Percentiles rank a stretch among this genome's conserved stretches.
Conservation (phyloP, 2,888 invertebrate species). For the Steinernema scapterisci region DNA sequence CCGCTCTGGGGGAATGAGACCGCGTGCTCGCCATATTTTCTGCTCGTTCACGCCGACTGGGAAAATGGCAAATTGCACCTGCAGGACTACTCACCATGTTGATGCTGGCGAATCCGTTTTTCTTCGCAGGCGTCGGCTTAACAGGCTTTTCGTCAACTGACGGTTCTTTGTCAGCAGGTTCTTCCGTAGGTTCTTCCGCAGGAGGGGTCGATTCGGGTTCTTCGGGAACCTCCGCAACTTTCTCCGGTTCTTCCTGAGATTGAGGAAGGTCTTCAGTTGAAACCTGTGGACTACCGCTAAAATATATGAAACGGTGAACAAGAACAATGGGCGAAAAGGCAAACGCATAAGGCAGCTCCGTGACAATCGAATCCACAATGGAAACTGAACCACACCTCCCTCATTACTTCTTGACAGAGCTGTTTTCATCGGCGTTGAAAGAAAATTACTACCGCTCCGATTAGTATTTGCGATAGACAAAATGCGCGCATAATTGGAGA, state of each 20-base stretch:
- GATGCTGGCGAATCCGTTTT: too few relatives aligned
- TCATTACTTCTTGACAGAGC: neutral
- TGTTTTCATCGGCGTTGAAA: constrained; percentile 22
- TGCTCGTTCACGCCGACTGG: neutral
- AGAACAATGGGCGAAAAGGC: neutral
- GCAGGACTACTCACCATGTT: too few relatives aligned
- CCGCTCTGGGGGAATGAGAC: too few relatives aligned
- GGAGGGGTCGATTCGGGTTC: neutral
- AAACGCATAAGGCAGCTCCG: neutral
- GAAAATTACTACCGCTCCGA: constrained; percentile 25
- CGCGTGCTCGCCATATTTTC: too few relatives aligned
- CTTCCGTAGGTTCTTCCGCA: neutral
- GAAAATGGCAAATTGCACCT: neutral
- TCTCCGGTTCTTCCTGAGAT: neutral
- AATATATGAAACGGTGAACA: neutral
- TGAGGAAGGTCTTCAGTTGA: neutral
- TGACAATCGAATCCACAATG: neutral
- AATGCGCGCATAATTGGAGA: neutral
- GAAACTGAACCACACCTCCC: too few relatives aligned
- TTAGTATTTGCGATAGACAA: neutral
- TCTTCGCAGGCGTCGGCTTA: too few relatives aligned
- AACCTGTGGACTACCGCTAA: neutral
- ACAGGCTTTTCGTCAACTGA: too few relatives aligned
- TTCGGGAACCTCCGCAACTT: neutral
- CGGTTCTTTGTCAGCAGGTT: too few relatives aligned